Evolutionary conservation across 53 echinoderm and acorn worm species (phyloP).

Genomic region (Apostichopus leukothele): DNA sequence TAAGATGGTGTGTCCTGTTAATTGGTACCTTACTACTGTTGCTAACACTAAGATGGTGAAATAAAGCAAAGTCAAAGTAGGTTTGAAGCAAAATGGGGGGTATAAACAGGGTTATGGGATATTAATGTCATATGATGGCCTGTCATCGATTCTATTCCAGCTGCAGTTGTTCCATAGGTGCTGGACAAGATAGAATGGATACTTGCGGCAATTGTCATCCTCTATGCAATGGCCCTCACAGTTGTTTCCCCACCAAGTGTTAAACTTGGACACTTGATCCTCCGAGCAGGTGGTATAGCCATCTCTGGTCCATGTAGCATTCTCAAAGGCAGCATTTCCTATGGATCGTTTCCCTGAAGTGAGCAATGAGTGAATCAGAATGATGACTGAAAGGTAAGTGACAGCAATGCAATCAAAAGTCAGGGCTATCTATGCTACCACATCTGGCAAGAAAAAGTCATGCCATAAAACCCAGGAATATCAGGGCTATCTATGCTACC

Average conservation of each 20-base stretch:
- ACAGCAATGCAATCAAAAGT: too few species aligned
- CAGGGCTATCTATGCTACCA: too few species aligned
- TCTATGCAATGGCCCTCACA: conserved; percentile 70
- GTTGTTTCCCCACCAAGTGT: conserved; percentile 69
- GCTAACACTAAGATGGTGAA: too few species aligned
- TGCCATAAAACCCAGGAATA: too few species aligned
- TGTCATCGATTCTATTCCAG: conserved; percentile 65
- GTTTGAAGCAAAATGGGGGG: too few species aligned
- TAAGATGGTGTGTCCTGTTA: too few species aligned
- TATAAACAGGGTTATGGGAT: conserved; percentile 53
- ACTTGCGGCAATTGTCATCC: conserved; percentile 84
- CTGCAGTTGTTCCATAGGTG: conserved; percentile 95
- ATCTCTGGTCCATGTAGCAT: conserved; percentile 75
- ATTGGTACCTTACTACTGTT: too few species aligned
- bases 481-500: too few species aligned
- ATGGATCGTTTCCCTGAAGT: conserved; percentile 57
- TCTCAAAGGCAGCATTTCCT: conserved; percentile 43
- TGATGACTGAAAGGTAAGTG: background rate
- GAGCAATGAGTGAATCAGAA: background rate
- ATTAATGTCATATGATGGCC: conserved; percentile 69
- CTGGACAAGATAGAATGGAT: conserved; percentile 68
- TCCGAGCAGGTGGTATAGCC: conserved; percentile 82
- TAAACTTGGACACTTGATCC: conserved; percentile 67
- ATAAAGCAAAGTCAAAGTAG: too few species aligned
- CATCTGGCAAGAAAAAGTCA: too few species aligned